Evolutionary conservation across 2,797 vertebrate species (phyloP).

Genomic region (Chloroceryle amazona): DNA sequence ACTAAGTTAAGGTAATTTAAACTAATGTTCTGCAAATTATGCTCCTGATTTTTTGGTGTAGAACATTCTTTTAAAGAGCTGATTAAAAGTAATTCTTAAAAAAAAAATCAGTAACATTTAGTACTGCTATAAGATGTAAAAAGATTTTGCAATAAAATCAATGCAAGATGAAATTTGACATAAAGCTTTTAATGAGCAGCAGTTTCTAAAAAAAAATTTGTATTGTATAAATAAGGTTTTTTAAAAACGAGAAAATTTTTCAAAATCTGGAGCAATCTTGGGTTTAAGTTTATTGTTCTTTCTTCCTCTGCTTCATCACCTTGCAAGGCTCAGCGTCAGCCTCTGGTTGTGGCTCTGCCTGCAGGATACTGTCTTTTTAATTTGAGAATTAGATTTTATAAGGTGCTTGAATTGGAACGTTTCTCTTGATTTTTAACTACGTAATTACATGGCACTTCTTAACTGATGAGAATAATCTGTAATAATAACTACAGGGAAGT

Average conservation of each 20-base stretch:
- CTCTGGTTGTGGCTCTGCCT: not conserved
- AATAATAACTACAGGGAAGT: not conserved
- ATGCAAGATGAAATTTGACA: not conserved
- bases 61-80: not conserved
- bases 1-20: not conserved
- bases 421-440: not conserved
- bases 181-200: not conserved
- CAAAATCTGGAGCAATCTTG: not conserved
- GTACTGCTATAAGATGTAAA: not conserved
- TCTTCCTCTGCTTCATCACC: not conserved
- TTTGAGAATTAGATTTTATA: not conserved
- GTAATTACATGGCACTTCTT: not conserved
- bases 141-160: constrained; percentile 7
- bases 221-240: not conserved
- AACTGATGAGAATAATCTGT: not conserved
- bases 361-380: not conserved
- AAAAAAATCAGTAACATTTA: constrained; percentile 4
- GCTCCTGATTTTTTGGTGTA: not conserved
- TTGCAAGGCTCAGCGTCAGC: not conserved
- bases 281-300: not conserved
- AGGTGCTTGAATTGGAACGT: not conserved
- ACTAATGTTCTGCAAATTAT: not conserved
- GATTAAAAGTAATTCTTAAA: constrained; percentile 9
- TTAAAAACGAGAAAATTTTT: not conserved
- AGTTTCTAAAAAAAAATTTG: not conserved